Evolutionary conservation across 2,113 vertebrate genomes (phyloP).

Genomic region (Tetrao urogallus): DNA sequence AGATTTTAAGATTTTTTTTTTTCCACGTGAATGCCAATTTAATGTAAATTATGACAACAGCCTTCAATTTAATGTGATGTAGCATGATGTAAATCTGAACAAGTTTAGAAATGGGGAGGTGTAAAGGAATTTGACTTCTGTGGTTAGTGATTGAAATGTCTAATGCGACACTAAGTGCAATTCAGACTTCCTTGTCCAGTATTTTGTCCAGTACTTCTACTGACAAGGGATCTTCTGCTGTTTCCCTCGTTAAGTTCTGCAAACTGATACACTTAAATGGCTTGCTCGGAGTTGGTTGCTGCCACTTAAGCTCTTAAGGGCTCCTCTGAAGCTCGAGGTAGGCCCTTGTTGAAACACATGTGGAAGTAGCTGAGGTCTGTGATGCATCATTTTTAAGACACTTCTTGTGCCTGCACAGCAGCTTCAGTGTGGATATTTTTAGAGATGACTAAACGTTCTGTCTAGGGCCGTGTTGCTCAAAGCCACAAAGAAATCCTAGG

Average conservation of each 20-base stretch:
- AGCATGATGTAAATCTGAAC: not conserved
- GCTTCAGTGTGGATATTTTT: not conserved
- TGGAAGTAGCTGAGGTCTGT: not conserved
- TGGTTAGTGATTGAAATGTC: not conserved
- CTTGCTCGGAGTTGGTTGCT: not conserved
- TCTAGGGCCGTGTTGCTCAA: not conserved
- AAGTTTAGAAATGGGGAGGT: not conserved
- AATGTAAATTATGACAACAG: not conserved
- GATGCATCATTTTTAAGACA: not conserved
- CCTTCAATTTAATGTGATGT: not conserved
- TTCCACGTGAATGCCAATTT: not conserved
- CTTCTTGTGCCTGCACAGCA: not conserved
- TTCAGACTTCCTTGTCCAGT: not conserved
- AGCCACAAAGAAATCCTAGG: not conserved
- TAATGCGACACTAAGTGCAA: not conserved
- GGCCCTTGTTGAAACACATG: not conserved
- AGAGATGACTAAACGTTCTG: not conserved
- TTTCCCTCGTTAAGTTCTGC: not conserved
- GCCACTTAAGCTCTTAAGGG: accelerated
- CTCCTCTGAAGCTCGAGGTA: not conserved
- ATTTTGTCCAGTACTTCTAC: not conserved
- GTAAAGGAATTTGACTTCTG: not conserved
- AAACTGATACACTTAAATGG: not conserved
- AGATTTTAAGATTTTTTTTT: not conserved
- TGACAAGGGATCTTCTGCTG: not conserved